Percentiles rank a stretch among this genome's conserved stretches.
phyloP scores from a whole-genome alignment of 2,113 vertebrate genomes.

The Hyaena hyaena region DNA sequence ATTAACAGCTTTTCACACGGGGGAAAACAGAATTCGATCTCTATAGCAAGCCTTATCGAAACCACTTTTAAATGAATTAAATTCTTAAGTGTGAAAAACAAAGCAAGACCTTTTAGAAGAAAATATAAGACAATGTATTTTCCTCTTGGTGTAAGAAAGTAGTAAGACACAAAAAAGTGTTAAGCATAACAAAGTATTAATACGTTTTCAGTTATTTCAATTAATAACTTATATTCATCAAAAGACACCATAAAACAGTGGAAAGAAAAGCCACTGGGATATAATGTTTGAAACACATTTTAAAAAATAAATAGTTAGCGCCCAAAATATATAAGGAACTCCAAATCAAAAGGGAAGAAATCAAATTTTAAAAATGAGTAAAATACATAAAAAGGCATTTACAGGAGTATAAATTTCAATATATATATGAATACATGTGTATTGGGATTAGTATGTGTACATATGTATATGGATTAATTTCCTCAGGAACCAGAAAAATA shows the following conservation, averaged over 20 bases:
- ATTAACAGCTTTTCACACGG: neutral
- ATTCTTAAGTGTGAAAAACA: neutral
- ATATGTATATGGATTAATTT: neutral
- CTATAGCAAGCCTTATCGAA: neutral
- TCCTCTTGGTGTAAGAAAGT: neutral
- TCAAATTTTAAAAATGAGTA: neutral
- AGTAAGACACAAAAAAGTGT: neutral
- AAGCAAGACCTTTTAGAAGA: neutral
- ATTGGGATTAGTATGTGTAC: no score
- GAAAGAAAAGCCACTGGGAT: neutral
- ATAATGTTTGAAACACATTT: neutral
- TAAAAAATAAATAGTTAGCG: neutral
- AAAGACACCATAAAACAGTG: neutral
- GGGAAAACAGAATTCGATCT: no score
- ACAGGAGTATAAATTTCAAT: neutral
- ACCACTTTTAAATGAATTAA: neutral
- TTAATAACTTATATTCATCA: neutral
- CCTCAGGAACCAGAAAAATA: neutral
- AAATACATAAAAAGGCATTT: neutral
- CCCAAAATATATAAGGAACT: neutral
- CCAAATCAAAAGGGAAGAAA: neutral
- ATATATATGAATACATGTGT: neutral
- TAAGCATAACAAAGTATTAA: neutral
- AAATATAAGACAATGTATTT: neutral
- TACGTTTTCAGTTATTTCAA: neutral